Evolutionary conservation across 2,888 invertebrate genomes (phyloP).

Genomic region (Palloptera scutellata): DNA sequence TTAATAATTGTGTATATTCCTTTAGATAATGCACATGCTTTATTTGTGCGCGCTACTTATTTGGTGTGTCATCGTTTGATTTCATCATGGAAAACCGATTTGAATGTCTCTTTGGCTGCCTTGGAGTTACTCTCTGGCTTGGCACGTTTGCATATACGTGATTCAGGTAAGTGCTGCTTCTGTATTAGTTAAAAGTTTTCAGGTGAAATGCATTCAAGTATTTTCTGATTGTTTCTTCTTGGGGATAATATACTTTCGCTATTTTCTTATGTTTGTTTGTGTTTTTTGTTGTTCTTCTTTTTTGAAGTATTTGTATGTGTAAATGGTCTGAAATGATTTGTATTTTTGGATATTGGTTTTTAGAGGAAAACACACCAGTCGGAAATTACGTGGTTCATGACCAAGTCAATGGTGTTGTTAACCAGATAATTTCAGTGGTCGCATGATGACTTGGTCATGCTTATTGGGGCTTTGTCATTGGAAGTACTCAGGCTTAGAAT

Average conservation of each 20-base stretch:
- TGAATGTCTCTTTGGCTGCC: slow-evolving; percentile 92
- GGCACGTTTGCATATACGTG: slow-evolving; percentile 86
- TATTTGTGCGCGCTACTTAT: slow-evolving; percentile 92
- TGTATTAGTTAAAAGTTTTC: background rate
- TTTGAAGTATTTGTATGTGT: background rate
- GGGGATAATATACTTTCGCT: background rate
- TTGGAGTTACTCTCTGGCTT: slow-evolving; percentile 90
- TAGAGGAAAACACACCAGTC: too few relatives aligned
- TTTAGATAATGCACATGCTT: slow-evolving; percentile 83
- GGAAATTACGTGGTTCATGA: too few relatives aligned
- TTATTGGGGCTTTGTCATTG: too few relatives aligned
- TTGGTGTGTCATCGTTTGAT: slow-evolving; percentile 94
- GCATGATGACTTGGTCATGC: too few relatives aligned
- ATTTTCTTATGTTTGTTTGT: background rate
- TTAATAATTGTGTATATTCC: slow-evolving; percentile 33
- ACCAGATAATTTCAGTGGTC: too few relatives aligned
- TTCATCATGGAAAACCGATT: slow-evolving; percentile 94
- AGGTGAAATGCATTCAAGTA: slow-evolving; percentile 4
- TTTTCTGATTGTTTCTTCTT: slow-evolving; percentile 1
- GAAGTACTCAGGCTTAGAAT: too few relatives aligned
- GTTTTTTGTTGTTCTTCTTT: background rate
- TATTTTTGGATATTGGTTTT: background rate
- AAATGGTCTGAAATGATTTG: background rate
- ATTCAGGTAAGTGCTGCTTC: slow-evolving; percentile 74
- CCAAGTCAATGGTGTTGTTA: too few relatives aligned